phyloP scores from a whole-genome alignment of 2,888 invertebrate species.

The Portevinia maculata region DNA sequence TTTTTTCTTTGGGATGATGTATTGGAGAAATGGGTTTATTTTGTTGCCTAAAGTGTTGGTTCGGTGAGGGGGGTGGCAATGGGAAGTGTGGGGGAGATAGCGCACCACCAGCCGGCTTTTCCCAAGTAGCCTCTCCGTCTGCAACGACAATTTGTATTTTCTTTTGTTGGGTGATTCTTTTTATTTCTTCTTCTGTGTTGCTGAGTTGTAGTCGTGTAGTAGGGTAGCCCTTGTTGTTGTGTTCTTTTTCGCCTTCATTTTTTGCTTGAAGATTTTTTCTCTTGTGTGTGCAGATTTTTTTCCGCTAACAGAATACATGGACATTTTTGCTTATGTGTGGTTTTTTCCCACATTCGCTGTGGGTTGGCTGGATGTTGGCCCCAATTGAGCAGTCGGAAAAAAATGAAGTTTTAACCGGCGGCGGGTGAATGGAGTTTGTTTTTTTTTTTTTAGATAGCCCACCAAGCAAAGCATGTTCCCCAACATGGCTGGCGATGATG shows the following conservation, averaged over 20 bases:
- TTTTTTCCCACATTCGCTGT: slow-evolving; percentile 58
- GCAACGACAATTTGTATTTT: slow-evolving; percentile 72
- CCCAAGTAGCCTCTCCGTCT: slow-evolving; percentile 74
- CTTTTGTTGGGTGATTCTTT: slow-evolving; percentile 72
- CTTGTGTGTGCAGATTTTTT: slow-evolving; percentile 65
- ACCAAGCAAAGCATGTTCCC: slow-evolving; percentile 53
- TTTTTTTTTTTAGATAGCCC: slow-evolving; percentile 19
- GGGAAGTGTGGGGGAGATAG: slow-evolving; percentile 34
- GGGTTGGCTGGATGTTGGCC: slow-evolving; percentile 50
- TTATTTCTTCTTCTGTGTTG: slow-evolving; percentile 43
- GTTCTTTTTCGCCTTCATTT: slow-evolving; percentile 70
- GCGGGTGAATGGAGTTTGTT: slow-evolving; percentile 42
- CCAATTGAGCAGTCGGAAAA: slow-evolving; percentile 50
- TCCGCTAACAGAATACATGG: slow-evolving; percentile 56
- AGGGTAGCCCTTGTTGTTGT: slow-evolving; percentile 63
- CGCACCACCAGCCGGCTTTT: slow-evolving; percentile 66
- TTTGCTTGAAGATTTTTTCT: slow-evolving; percentile 66
- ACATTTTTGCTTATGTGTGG: slow-evolving; percentile 67
- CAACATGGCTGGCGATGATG: slow-evolving; percentile 58
- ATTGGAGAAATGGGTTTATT: slow-evolving; percentile 52
- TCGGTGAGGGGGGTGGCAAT: slow-evolving; percentile 6
- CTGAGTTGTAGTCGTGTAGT: slow-evolving; percentile 6
- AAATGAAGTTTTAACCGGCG: slow-evolving; percentile 51
- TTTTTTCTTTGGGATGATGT: slow-evolving; percentile 45
- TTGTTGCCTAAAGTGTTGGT: neutral